Evolutionary conservation across 2,888 invertebrate species (phyloP), one percentile per base, ranked within the genome.

Genomic region (Zelleria hepariella): DNA sequence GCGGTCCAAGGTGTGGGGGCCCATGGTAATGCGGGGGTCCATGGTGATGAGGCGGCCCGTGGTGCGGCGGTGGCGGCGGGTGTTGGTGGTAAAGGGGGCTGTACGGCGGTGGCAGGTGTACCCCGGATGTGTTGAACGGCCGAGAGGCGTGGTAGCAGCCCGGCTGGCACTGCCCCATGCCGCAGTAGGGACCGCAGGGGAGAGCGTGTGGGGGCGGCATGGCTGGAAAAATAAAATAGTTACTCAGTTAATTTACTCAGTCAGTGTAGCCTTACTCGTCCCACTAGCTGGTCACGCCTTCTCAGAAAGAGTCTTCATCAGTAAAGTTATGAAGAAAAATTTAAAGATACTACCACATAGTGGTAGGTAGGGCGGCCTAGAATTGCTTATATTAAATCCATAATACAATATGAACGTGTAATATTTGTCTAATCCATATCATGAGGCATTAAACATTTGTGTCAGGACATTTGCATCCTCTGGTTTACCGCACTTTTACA

Each of bases 131-230:
- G 10, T 72, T 65, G 5, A 59, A 61, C 1, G 59, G 58, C 27
- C 68, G 68, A 10, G 32, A 42, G 2, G 32, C 32, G 63, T 69
- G 66, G 64, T 72, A 73, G 67, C 84, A 84, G 65, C 77, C 75
- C 0, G 84, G 80, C 0, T 69, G 68, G 62, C 84, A 83, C 63
- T 64, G 63, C 0, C 74, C 76, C 0, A 69, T 73, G 1, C 81
- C 78, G 60, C 84, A 84, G 64, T 69, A 65, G 0, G 82, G 79
- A 0, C 83, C 82, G 61, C 84, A 84, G 1, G 82, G 82, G 24
- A 69, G 57, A 2, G 69, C 67, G 68, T 81, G 77, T 0, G 81
- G 83, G 0, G 82, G 80, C 2, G 78, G 72, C 86, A 85, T 84
- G 52, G 20, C 80, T 83, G 70, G 5, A 70, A 78, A 23, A 59